Percentiles rank a stretch among this genome's conserved stretches.
Evolutionary conservation across 1,140 invertebrate genomes (phyloP).

Genomic region (Nasonia longicornis): DNA sequence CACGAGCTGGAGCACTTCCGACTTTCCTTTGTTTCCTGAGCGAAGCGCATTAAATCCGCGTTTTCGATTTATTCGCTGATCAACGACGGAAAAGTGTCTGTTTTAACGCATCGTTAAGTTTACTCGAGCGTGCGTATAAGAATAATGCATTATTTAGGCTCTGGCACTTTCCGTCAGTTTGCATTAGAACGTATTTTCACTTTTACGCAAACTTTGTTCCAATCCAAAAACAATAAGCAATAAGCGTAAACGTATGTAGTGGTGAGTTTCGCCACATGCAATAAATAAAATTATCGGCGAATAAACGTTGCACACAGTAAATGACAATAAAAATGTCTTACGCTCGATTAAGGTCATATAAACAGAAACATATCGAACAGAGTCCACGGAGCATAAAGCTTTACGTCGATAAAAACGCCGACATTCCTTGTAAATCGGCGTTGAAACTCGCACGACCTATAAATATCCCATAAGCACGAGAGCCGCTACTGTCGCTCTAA

Average conservation of each 20-base stretch:
- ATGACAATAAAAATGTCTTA: no score
- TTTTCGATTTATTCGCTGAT: slow-evolving; percentile 13
- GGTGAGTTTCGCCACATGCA: no score
- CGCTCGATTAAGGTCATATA: slow-evolving; percentile 5
- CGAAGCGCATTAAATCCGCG: not conserved
- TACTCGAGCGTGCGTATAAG: not conserved
- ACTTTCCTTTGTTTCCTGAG: slow-evolving; percentile 33
- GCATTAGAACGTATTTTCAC: no score
- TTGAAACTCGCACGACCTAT: not conserved
- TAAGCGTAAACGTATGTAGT: no score
- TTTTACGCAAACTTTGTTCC: no score
- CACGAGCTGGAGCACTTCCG: slow-evolving; percentile 20
- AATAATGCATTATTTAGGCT: not conserved
- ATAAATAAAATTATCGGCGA: no score
- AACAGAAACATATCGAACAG: not conserved
- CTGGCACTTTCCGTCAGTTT: no score
- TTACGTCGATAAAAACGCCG: not conserved
- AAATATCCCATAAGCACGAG: not conserved
- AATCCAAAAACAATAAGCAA: no score
- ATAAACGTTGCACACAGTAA: no score
- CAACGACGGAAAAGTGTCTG: slow-evolving; percentile 2
- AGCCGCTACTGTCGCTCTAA: not conserved
- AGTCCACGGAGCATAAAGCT: not conserved
- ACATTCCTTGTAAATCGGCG: slow-evolving; percentile 32
- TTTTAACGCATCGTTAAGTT: slow-evolving; percentile 2